These are phyloP conservation scores for Berghia stephanieae DNA, from an alignment of 1,140 invertebrate species.

Conservation along the genomic window DNA sequence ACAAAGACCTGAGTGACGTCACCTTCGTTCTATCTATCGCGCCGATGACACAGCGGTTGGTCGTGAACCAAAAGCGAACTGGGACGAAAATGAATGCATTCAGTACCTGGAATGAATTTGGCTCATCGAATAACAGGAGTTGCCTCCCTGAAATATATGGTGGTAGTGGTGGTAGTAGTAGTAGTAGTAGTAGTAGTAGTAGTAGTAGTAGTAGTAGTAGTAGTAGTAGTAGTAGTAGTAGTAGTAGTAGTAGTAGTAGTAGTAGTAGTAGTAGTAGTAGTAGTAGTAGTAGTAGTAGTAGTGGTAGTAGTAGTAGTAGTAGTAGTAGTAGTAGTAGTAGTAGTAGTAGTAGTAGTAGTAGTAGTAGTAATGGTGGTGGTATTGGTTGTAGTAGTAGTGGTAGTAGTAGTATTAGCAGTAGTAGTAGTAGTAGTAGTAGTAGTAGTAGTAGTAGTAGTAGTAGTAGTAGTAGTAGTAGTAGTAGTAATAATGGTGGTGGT, in stretches of 20 bases:
- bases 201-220: conserved; percentile 2
- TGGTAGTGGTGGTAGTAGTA: conserved; percentile 1
- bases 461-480: conserved; percentile 2
- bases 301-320: conserved; percentile 1
- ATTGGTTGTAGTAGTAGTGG: no score
- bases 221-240: conserved; percentile 2
- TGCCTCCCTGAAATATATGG: not conserved
- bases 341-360: conserved; percentile 2
- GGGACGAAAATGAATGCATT: no score
- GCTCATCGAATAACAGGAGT: not conserved
- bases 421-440: conserved; percentile 2
- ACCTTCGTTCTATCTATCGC: no score
- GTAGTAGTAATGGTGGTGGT: conserved; percentile 2
- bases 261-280: conserved; percentile 1
- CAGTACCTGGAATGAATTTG: not conserved
- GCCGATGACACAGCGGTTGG: not conserved
- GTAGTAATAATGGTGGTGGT: no score
- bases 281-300: conserved; percentile 2
- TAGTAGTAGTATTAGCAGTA: no score
- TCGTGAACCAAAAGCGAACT: not conserved
- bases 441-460: conserved; percentile 2
- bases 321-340: conserved; percentile 2
- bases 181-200: conserved; percentile 2
- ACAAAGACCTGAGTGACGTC: no score
- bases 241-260: conserved; percentile 2